phyloP scores from a whole-genome alignment of 2,797 vertebrate genomes.

The Phalanger gymnotis region DNA sequence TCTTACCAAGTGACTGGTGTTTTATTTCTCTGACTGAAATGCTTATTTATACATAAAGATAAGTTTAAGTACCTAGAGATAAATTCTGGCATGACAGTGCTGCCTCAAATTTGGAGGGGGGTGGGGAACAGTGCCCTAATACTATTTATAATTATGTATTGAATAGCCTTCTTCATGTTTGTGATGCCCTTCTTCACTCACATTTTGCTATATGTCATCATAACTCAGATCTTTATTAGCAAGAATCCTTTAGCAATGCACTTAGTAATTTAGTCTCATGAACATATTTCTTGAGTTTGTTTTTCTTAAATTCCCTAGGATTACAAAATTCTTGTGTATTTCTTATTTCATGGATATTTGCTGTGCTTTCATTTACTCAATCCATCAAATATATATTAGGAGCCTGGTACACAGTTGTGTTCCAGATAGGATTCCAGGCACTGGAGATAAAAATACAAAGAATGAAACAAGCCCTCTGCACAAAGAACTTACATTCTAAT shows the following conservation, averaged over 20 bases:
- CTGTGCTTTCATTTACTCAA: not conserved
- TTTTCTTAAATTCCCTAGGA: not conserved
- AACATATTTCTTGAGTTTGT: not conserved
- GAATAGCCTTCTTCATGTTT: not conserved
- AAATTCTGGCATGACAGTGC: not conserved
- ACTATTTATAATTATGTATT: not conserved
- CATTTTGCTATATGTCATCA: not conserved
- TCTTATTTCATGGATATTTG: not conserved
- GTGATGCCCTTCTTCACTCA: not conserved
- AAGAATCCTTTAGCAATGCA: not conserved
- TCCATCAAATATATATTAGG: not conserved
- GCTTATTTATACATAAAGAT: not conserved
- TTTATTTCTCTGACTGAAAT: not conserved
- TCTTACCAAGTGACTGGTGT: not conserved
- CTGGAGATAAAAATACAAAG: not conserved
- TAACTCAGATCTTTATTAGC: not conserved
- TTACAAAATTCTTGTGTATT: not conserved
- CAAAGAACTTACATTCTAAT: not conserved
- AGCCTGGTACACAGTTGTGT: not conserved
- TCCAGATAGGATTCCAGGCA: not conserved
- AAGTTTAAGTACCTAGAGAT: not conserved
- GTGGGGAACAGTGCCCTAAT: not conserved
- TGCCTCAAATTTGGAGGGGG: not conserved
- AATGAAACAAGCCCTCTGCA: not conserved
- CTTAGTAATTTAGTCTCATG: not conserved